A percentile compares a stretch with the other conserved stretches of the same genome.
Evolutionary conservation across 2,797 vertebrate species (phyloP).

Genomic region (Sardinella longiceps): DNA sequence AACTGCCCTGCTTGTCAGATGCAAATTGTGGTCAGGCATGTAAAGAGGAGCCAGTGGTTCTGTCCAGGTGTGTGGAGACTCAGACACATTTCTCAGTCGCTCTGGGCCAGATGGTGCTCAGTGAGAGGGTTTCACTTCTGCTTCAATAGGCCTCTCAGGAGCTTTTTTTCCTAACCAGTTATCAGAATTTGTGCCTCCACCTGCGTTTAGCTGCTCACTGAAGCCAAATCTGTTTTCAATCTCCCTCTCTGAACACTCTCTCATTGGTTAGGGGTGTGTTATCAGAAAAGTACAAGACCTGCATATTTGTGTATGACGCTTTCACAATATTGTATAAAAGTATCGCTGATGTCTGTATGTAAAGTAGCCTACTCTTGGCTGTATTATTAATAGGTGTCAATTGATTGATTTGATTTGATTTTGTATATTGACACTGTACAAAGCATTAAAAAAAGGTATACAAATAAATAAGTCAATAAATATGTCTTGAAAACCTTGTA

Average conservation of each 20-base stretch:
- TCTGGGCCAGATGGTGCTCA: conserved; percentile 6
- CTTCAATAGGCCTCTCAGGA: background rate
- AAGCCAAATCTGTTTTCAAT: background rate
- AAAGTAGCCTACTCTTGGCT: no score
- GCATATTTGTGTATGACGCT: background rate
- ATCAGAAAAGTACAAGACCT: background rate
- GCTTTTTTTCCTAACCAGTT: background rate
- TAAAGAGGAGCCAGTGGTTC: background rate
- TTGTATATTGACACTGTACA: no score
- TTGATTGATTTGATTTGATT: no score
- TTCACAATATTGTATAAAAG: no score
- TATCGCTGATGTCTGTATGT: no score
- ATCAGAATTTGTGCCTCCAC: background rate
- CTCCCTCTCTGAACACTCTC: background rate
- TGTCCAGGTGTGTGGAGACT: background rate
- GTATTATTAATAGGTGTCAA: no score
- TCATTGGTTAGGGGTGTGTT: background rate
- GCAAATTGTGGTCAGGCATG: conserved; percentile 1
- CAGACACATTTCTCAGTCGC: background rate
- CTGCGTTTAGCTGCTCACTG: background rate
- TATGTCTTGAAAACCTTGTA: no score
- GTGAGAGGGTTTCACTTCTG: conserved; percentile 3
- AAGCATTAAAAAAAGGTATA: no score
- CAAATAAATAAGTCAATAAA: no score
- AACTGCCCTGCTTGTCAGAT: background rate